Evolutionary conservation across 2,888 invertebrate genomes (phyloP).

Genomic region (Heteromyza rotundicornis): DNA sequence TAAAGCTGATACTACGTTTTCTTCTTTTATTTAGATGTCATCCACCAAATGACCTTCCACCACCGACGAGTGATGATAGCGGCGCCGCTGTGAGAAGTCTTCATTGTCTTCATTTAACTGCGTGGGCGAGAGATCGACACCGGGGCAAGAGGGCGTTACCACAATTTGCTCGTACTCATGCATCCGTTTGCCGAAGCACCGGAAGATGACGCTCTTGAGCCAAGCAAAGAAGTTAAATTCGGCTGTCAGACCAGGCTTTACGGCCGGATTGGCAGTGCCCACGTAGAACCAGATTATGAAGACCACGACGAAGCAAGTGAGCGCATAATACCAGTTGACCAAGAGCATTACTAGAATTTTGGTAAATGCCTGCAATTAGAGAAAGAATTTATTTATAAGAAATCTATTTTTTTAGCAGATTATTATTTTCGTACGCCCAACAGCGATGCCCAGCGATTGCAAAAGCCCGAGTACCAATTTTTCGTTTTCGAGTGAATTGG

Average conservation of each 20-base stretch:
- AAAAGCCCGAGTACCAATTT: slow-evolving; percentile 93
- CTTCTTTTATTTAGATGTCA: slow-evolving; percentile 44
- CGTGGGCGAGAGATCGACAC: slow-evolving; percentile 79
- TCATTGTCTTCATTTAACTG: slow-evolving; percentile 94
- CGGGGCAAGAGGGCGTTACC: slow-evolving; percentile 81
- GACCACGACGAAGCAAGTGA: slow-evolving; percentile 80
- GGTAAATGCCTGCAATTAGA: slow-evolving; percentile 74
- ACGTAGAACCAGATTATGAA: slow-evolving; percentile 93
- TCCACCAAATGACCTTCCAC: slow-evolving; percentile 67
- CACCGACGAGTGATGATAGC: slow-evolving; percentile 91
- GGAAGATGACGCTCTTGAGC: slow-evolving; percentile 75
- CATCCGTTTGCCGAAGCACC: slow-evolving; percentile 78
- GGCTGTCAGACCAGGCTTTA: slow-evolving; percentile 87
- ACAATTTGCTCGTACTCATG: slow-evolving; percentile 86
- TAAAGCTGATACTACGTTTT: too few species aligned
- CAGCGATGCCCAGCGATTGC: slow-evolving; percentile 93
- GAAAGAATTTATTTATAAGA: slow-evolving; percentile 1
- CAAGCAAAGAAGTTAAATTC: slow-evolving; percentile 83
- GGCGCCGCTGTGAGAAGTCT: slow-evolving; percentile 89
- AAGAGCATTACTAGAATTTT: slow-evolving; percentile 90
- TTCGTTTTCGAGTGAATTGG: slow-evolving; percentile 87
- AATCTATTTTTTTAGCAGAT: neutral
- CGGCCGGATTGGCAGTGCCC: slow-evolving; percentile 93
- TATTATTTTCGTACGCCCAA: slow-evolving; percentile 71
- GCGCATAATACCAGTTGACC: slow-evolving; percentile 92